A percentile compares a stretch with the other conserved stretches of the same genome.
phyloP scores from a whole-genome alignment of 2,113 vertebrate species.

The Clupea harengus region DNA sequence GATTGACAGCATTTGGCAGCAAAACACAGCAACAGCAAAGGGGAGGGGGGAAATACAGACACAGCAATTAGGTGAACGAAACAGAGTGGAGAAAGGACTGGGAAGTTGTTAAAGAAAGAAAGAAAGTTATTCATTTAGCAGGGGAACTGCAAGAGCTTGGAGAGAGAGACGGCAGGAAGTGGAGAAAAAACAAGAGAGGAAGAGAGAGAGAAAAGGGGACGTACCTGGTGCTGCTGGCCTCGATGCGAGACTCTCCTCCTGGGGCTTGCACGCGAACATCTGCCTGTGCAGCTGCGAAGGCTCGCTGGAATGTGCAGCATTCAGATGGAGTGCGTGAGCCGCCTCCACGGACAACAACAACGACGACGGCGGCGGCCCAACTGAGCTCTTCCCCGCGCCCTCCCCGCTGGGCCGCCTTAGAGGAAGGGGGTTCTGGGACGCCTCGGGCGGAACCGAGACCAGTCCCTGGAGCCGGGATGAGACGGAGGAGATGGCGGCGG shows the following conservation, averaged over 20 bases:
- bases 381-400: slow-evolving; percentile 20
- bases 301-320: slow-evolving; percentile 67
- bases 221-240: slow-evolving; percentile 75
- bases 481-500: not conserved
- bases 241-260: slow-evolving; percentile 70
- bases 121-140: not conserved
- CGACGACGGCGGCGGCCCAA: slow-evolving; percentile 54
- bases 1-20: not conserved
- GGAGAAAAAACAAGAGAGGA: slow-evolving; percentile 6
- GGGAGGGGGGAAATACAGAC: not conserved
- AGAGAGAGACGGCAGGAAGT: not conserved
- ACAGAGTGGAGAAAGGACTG: not conserved
- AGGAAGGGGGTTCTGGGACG: not conserved
- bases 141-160: slow-evolving; percentile 1
- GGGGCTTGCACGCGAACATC: slow-evolving; percentile 68
- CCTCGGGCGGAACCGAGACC: not conserved
- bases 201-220: not conserved
- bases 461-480: not conserved
- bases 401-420: slow-evolving; percentile 52
- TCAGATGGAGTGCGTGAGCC: slow-evolving; percentile 21
- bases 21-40: not conserved
- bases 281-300: slow-evolving; percentile 69
- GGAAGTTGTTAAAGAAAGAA: not conserved
- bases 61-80: not conserved
- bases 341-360: not conserved